These are phyloP conservation scores for Tetrapedia diversipes DNA, from an alignment of 2,888 invertebrate species.

Conservation along the genomic window DNA sequence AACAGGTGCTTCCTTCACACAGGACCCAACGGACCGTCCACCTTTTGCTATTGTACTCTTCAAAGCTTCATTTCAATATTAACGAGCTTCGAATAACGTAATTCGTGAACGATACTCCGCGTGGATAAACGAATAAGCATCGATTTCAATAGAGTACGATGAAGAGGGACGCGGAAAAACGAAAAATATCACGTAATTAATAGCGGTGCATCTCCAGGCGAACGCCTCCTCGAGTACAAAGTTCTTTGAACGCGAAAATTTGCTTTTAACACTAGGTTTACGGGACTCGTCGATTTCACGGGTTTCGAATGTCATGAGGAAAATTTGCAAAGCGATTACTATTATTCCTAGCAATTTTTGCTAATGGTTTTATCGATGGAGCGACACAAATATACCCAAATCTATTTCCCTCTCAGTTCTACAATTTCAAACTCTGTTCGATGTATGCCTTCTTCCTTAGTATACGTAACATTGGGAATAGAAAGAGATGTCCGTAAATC, in stretches of 20 bases:
- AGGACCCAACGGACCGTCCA: constrained; percentile 38
- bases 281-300: too few relatives aligned
- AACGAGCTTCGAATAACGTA: neutral
- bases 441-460: too few relatives aligned
- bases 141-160: neutral
- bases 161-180: neutral
- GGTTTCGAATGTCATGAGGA: too few relatives aligned
- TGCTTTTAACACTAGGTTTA: too few relatives aligned
- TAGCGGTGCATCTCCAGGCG: neutral
- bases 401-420: too few relatives aligned
- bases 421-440: too few relatives aligned
- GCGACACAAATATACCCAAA: too few relatives aligned
- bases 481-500: too few relatives aligned
- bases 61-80: neutral
- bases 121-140: neutral
- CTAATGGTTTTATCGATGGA: too few relatives aligned
- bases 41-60: constrained; percentile 6
- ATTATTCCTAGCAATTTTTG: too few relatives aligned
- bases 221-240: neutral
- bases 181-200: neutral
- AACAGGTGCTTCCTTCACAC: constrained; percentile 4
- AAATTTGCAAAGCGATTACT: too few relatives aligned
- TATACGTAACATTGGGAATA: too few relatives aligned
- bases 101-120: neutral
- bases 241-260: neutral